Evolutionary conservation across 1,140 invertebrate species (phyloP), one percentile per base, ranked within the genome.

Genomic region (Harpegnathos saltator): DNA sequence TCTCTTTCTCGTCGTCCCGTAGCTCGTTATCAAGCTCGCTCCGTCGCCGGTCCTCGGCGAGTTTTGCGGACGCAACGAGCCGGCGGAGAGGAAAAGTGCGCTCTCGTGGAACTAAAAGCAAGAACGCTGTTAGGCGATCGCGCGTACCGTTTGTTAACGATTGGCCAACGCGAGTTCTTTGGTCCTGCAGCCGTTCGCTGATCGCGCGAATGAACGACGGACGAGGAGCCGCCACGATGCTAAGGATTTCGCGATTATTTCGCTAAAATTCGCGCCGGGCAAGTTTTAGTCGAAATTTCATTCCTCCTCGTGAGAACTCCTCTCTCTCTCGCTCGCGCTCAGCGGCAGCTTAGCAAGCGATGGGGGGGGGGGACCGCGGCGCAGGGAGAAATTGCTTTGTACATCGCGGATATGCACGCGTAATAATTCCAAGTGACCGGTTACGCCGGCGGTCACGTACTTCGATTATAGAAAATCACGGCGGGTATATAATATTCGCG

Each of bases 381-480:
- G 5, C 22, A 33, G 65, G 71, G 71, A 80, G 75, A 80, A 69
- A 58, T 71, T 24, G 22, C 52, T 48, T 62, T 80, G 61, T 22
- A 22, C 75, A 48, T 59, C 75, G 75, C 52, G 63, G 24, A 17
- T 19, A 80, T 80, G 33, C 4, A 19, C 58, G 48, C 24, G 75
- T 17, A 69, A 48, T 71, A 44, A 22, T 59, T 69, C 65, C 75
- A 26, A 80, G 65, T 71, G 61, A 82, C 69, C 63, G 24, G 75
- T 85, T 82, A 69, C 50, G 48, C 48, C 44, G 29, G 17, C 29
- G 33, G 54, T 61, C 83, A 75, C 74, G 68, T 48, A 66, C 68
- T 63, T 82, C 69, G 77, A 71, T 66, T 66, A 73, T 63, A 54
- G 69, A 26, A 85, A 82, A 82, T 71, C 50, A 82, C 29, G 63